Evolutionary conservation across 2,888 invertebrate genomes (phyloP), one percentile per base, ranked within the genome.

Genomic region (Caenorhabditis doughertyi): DNA sequence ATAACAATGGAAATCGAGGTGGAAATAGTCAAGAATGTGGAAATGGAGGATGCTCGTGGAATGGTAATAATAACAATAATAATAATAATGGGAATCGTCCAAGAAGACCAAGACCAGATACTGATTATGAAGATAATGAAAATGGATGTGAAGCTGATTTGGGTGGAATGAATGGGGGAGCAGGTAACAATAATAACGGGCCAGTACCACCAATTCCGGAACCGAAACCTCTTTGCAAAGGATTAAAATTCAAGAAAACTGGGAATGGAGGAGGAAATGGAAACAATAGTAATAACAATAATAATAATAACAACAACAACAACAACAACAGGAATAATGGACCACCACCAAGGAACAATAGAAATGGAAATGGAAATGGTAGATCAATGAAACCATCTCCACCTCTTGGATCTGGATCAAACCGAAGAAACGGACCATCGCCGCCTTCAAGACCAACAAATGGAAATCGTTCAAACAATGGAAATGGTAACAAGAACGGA

Each of bases 131-230:
- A 8, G 55, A 68, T 7, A 77, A 77, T 51, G 77, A 77, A 23
- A 77, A 81, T 67, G 81, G 81, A 60, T 76, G 76, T 58, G 76
- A 76, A 53, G 64, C 71, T 4, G 79, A 71, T 47, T 71, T 71
- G 29, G 32, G 70, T 35, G 70, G 70, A 70, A 55, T 29, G 39
- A 70, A 47, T 49, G 62, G 73, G 21, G 49, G 67, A 18, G 25
- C 25, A 13, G 32, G n/a, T 13, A 56, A 32, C 7, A 42, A 51
- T 44, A 68, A 60, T 49, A 72, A 60, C 23, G 74, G 73, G 21
- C 79, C 82, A 29, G 64, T 72, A 5, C 83, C 83, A 8, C 71
- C 79, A 23, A 79, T 80, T 16, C 83, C 83, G 0, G 83, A 83
- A 25, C 83, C 83, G 8, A 74, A 42, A 18, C 83, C 83, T 4